Percentiles rank a stretch among this genome's conserved stretches.
Conservation (phyloP, 2,113 vertebrate species). For the Ondatra zibethicus region DNA sequence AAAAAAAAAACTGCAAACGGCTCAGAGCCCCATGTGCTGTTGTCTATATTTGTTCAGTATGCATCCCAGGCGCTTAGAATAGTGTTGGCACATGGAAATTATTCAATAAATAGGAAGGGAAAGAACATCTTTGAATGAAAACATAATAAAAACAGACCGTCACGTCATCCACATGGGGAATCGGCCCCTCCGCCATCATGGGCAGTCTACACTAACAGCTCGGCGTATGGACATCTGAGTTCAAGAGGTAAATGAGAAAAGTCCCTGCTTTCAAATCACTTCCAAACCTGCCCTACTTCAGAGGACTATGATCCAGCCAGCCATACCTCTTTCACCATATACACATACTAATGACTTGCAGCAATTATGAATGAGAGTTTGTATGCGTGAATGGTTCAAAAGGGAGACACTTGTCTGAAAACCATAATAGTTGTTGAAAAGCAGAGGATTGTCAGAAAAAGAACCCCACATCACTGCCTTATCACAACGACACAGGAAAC, state of each 20-base stretch:
- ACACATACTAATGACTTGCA: neutral
- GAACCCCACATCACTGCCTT: neutral
- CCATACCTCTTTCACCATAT: neutral
- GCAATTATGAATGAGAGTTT: neutral
- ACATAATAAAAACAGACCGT: neutral
- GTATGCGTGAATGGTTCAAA: neutral
- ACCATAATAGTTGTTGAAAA: neutral
- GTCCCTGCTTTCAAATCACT: slow-evolving; percentile 19
- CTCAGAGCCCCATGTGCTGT: neutral
- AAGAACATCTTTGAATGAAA: neutral
- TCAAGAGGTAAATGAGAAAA: slow-evolving; percentile 13
- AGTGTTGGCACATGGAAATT: neutral
- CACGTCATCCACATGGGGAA: neutral
- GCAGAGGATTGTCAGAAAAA: slow-evolving; percentile 48
- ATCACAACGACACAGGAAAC: neutral
- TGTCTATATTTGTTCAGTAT: slow-evolving; percentile 1
- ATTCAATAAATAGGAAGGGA: neutral
- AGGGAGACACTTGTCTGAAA: neutral
- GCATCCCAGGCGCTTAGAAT: neutral
- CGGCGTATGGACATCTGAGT: neutral
- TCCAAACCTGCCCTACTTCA: slow-evolving; percentile 8
- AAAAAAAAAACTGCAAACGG: neutral
- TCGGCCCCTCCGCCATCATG: neutral
- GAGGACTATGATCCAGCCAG: neutral
- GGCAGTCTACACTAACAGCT: neutral